These are phyloP conservation scores for Ochropleura leucogaster DNA, from an alignment of 2,888 invertebrate genomes.

Conservation along the genomic window DNA sequence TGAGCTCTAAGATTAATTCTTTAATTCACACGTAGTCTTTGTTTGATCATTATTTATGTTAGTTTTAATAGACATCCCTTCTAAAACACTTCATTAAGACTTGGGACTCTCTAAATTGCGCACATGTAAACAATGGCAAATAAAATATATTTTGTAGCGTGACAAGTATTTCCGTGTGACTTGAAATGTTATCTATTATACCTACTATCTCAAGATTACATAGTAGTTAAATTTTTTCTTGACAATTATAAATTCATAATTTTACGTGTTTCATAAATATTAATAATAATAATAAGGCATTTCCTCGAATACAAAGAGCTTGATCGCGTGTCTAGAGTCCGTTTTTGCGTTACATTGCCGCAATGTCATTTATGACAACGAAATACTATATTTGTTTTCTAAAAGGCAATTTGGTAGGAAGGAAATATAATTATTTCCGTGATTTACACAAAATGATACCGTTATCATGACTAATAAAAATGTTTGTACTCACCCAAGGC, in stretches of 20 bases:
- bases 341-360: slow-evolving; percentile 53
- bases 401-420: slow-evolving; percentile 51
- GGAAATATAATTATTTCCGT: slow-evolving; percentile 44
- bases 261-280: slow-evolving; percentile 6
- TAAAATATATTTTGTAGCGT: slow-evolving; percentile 16
- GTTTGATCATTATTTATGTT: background rate
- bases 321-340: slow-evolving; percentile 62
- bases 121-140: slow-evolving; percentile 14
- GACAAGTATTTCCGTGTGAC: slow-evolving; percentile 12
- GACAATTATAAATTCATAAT: slow-evolving; percentile 19
- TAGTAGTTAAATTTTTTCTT: slow-evolving; percentile 29
- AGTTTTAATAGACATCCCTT: background rate
- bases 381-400: slow-evolving; percentile 61
- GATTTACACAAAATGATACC: slow-evolving; percentile 40
- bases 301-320: slow-evolving; percentile 59
- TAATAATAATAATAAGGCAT: slow-evolving; percentile 33
- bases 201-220: slow-evolving; percentile 16
- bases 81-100: slow-evolving; percentile 2
- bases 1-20: slow-evolving; percentile 21
- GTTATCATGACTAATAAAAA: slow-evolving; percentile 21
- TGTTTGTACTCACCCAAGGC: slow-evolving; percentile 94
- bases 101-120: slow-evolving; percentile 12
- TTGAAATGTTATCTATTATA: slow-evolving; percentile 11
- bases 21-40: background rate
- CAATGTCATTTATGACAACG: slow-evolving; percentile 61